Evolutionary conservation across 2,888 invertebrate species (phyloP), one percentile per base, ranked within the genome.

Genomic region (Synergus umbraculus): DNA sequence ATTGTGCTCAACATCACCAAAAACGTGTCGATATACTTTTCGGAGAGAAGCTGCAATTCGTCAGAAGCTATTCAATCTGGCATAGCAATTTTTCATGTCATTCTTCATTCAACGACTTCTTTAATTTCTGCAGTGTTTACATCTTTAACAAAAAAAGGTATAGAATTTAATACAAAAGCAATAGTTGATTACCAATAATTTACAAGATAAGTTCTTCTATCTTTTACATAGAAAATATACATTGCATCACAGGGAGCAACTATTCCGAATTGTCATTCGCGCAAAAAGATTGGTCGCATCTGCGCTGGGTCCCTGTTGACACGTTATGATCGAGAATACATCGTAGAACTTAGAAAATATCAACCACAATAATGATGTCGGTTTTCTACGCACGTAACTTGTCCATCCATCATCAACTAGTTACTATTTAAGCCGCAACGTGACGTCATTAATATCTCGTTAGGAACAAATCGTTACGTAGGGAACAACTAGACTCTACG

Each of bases 371-470:
- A 81, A 84, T 84, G 84, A 83, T 84, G 84, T 84, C 84, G 81
- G 80, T 82, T 82, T 82, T 82, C 80, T 77, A 81, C 80, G 78
- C 86, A 85, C 86, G 85, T 82, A 85, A 78, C 82, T 78, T 80
- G 84, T 84, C 87, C 87, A 92, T 92, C 92, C 90, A 92, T 92
- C 92, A 91, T 91, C 90, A 86, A 88, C 90, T 86, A 88, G 91
- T 92, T 91, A 91, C 90, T 91, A 90, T 91, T 91, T 91, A 90
- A 91, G 90, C 91, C 91, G 88, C 91, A 91, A 89, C 87, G 87
- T 89, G 91, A 90, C 91, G 92, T 89, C 89, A 92, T 92, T 90
- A 91, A 91, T 91, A 89, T 89, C 88, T 91, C 91, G 90, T 92
- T 90, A 90, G 87, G 90, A 84, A 86, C 85, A 84, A 89, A 88